Evolutionary conservation across 2,797 vertebrate species (phyloP).

Genomic region (Ctenochaetus hawaiiensis): DNA sequence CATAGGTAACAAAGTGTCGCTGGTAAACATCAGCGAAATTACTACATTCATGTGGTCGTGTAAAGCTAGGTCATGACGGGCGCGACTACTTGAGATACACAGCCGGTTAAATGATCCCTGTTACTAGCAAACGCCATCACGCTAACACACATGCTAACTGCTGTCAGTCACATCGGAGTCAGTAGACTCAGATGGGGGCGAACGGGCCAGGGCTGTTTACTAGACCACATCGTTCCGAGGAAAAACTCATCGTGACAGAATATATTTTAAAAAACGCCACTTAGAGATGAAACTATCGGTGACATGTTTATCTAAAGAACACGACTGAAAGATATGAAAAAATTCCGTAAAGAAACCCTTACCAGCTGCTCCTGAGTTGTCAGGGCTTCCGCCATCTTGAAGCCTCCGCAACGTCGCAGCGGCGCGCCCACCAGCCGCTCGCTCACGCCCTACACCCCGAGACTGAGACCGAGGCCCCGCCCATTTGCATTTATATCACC

Average conservation of each 20-base stretch:
- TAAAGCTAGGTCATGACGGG: background rate
- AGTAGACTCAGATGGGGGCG: constrained; percentile 52
- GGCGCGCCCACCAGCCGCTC: constrained; percentile 81
- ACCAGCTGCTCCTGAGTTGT: constrained; percentile 91
- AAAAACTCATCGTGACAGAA: background rate
- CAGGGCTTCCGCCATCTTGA: constrained; percentile 93
- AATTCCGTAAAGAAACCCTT: constrained; percentile 73
- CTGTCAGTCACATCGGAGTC: constrained; percentile 79
- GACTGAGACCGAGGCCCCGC: constrained; percentile 40
- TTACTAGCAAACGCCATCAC: constrained; percentile 66
- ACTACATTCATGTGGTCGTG: no score
- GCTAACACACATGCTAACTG: constrained; percentile 74
- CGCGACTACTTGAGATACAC: background rate
- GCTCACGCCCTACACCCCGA: constrained; percentile 59
- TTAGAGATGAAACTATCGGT: background rate
- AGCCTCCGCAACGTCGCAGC: constrained; percentile 87
- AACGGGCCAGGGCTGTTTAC: constrained; percentile 69
- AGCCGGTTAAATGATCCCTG: constrained; percentile 40
- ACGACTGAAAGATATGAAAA: background rate
- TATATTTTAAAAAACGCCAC: background rate
- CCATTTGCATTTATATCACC: constrained; percentile 29
- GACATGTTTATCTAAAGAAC: background rate
- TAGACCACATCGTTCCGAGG: background rate
- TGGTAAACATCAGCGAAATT: background rate
- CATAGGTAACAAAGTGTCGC: fast-evolving